phyloP scores from a whole-genome alignment of 2,888 invertebrate genomes.

The Malthinus flaveolus region DNA sequence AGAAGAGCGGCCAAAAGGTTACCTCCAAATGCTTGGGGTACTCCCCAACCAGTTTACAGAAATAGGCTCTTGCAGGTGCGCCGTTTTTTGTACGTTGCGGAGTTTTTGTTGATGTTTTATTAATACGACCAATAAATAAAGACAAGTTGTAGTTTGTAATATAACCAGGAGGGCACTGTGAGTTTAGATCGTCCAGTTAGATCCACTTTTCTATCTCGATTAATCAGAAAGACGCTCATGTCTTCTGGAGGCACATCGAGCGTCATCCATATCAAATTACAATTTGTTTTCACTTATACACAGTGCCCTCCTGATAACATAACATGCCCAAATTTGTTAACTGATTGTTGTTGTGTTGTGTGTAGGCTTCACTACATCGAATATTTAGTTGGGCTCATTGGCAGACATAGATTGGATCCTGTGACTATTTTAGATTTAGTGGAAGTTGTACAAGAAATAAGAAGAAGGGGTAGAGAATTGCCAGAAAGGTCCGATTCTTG shows the following conservation, averaged over 20 bases:
- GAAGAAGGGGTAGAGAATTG: slow-evolving; percentile 80
- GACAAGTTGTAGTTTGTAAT: background rate
- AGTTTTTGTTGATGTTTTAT: background rate
- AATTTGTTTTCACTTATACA: slow-evolving; percentile 11
- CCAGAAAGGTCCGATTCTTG: slow-evolving; percentile 83
- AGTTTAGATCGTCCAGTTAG: too few relatives aligned
- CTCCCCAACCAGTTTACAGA: slow-evolving; percentile 67
- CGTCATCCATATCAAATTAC: too few relatives aligned
- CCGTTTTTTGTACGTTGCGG: background rate
- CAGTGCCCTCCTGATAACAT: too few relatives aligned
- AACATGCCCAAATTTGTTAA: too few relatives aligned
- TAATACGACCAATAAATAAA: background rate
- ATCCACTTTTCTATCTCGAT: too few relatives aligned
- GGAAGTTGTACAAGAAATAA: slow-evolving; percentile 85
- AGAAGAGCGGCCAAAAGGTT: slow-evolving; percentile 71
- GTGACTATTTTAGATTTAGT: slow-evolving; percentile 83
- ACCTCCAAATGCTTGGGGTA: slow-evolving; percentile 78
- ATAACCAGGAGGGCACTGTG: background rate
- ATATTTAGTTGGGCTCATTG: slow-evolving; percentile 88
- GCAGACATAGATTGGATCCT: slow-evolving; percentile 83
- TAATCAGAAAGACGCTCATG: too few relatives aligned
- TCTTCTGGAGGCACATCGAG: too few relatives aligned
- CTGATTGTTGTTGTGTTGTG: slow-evolving; percentile 42
- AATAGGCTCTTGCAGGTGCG: slow-evolving; percentile 66
- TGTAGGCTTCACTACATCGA: slow-evolving; percentile 93